Evolutionary conservation across 2,797 vertebrate species (phyloP), one percentile per base, ranked within the genome.

Genomic region (Rhinogobio ventralis): DNA sequence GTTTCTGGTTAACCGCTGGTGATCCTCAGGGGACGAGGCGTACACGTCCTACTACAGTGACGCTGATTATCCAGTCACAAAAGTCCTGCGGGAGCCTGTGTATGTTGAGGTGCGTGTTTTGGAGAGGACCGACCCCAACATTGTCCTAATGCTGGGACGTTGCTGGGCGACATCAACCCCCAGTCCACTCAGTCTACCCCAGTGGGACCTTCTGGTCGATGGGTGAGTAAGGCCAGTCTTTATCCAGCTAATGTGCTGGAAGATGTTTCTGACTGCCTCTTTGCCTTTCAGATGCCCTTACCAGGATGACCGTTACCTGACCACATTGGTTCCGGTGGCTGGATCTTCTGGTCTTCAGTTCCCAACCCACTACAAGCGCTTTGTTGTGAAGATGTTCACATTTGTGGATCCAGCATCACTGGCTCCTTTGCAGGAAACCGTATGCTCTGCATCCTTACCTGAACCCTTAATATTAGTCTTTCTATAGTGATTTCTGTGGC

Each of bases 331-430:
- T 53, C 84, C 14, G 46, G 84, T 93, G 69, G 75, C 5, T 83
- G n/a, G 1, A 7, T 90, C 90, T 28, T 73, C 90, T 28, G 86
- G 81, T 19, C 23, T 94, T 5, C 0, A 7, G 4, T 90, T 36
- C 57, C 93, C 93, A 23, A 83, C n/a, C 25, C 94, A 94, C 86
- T 74, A 92, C 89, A 92, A 71, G 17, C 87, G n/a, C n/a, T n/a
- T n/a, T n/a, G n/a, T n/a, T 90, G 91, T 95, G 60, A 93, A 93
- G 90, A 94, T 95, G 94, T 94, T 95, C 89, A 92, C 91, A 1
- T 95, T 95, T 91, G 90, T 94, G n/a, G 57, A 83, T 4, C 1
- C 42, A 14, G 8, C 62, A 20, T 85, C 7, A n/a, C 25, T 62
- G n/a, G 36, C 0, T 13, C 91, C 87, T 69, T 33, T 90, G 11